These are phyloP conservation scores for Pseudolycoriella hygida DNA, from an alignment of 2,888 invertebrate genomes.

Conservation along the genomic window DNA sequence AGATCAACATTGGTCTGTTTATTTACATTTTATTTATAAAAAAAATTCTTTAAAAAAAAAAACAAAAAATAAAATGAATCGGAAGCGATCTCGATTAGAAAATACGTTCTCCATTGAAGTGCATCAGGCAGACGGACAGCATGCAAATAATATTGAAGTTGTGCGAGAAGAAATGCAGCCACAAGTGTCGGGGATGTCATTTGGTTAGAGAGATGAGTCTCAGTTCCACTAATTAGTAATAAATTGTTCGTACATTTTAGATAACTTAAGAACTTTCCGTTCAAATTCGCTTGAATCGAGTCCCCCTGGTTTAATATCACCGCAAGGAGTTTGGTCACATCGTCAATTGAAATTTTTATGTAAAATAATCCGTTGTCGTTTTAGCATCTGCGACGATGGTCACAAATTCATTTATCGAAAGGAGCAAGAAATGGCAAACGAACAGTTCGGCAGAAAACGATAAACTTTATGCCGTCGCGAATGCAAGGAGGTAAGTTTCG, in stretches of 20 bases:
- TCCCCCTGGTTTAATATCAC: too few relatives aligned
- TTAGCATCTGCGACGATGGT: slow-evolving; percentile 16
- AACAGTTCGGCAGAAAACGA: slow-evolving; percentile 12
- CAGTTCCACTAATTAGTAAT: too few relatives aligned
- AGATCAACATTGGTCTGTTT: not conserved
- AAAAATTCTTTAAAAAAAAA: not conserved
- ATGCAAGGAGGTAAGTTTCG: slow-evolving; percentile 5
- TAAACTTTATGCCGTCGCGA: slow-evolving; percentile 15
- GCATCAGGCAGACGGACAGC: too few relatives aligned
- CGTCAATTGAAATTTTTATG: not conserved
- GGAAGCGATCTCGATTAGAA: not conserved
- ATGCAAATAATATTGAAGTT: too few relatives aligned
- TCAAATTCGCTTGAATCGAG: not conserved
- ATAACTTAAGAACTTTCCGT: not conserved
- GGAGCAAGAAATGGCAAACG: slow-evolving; percentile 11
- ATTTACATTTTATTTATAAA: not conserved
- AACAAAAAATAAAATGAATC: not conserved
- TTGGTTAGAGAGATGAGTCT: too few relatives aligned
- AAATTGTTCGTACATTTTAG: too few relatives aligned
- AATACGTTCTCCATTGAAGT: not conserved
- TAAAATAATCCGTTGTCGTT: not conserved
- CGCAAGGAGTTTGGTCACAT: not conserved
- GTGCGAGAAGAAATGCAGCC: too few relatives aligned
- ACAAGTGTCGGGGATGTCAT: too few relatives aligned
- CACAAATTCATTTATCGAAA: slow-evolving; percentile 14